phyloP scores from a whole-genome alignment of 2,797 vertebrate genomes.

The Sebastiscus tertius region DNA sequence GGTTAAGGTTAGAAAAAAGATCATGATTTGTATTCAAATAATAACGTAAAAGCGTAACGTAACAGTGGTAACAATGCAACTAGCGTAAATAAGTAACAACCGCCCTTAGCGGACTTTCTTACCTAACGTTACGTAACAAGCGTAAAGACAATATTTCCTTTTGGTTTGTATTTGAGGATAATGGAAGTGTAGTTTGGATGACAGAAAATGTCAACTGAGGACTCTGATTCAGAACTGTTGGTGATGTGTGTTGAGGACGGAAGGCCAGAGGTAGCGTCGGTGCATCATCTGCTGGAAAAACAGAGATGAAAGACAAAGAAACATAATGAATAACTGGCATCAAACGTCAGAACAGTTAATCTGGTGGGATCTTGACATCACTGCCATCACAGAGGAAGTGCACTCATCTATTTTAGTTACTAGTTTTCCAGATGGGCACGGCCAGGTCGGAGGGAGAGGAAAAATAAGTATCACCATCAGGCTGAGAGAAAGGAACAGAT shows the following conservation, averaged over 20 bases:
- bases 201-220: neutral
- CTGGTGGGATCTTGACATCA: slow-evolving; percentile 10
- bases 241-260: neutral
- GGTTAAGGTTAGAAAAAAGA: no score
- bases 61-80: no score
- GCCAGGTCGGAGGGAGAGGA: slow-evolving; percentile 13
- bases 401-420: slow-evolving; percentile 51
- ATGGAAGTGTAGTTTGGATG: neutral
- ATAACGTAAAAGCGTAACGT: no score
- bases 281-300: slow-evolving; percentile 55
- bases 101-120: no score
- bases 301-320: slow-evolving; percentile 25
- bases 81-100: no score
- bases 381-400: slow-evolving; percentile 30
- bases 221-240: neutral
- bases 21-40: no score
- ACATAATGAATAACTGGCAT: slow-evolving; percentile 39
- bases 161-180: neutral
- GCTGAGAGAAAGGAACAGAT: slow-evolving; percentile 6
- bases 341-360: slow-evolving; percentile 10
- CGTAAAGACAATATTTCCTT: no score
- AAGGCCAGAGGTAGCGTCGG: neutral
- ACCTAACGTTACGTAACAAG: no score
- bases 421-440: slow-evolving; percentile 52
- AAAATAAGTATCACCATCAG: neutral